phyloP scores from a whole-genome alignment of 2,888 invertebrate genomes.

The Rosalia funebris region DNA sequence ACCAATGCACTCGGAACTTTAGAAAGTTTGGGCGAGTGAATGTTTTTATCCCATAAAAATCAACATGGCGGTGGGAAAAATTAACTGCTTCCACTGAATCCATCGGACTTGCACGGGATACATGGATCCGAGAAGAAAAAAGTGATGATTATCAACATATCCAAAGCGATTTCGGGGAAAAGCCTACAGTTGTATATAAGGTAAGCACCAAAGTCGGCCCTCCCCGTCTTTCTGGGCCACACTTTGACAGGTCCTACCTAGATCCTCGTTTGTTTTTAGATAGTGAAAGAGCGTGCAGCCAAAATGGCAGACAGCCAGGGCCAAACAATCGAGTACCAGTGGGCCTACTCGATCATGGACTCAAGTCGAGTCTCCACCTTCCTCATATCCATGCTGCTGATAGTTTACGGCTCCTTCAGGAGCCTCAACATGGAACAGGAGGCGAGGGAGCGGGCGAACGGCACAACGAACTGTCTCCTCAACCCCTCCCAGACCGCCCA shows the following conservation, averaged over 20 bases:
- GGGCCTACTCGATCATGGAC: slow-evolving; percentile 97
- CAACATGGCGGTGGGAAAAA: slow-evolving; percentile 53
- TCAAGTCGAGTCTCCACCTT: slow-evolving; percentile 97
- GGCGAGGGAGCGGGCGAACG: slow-evolving; percentile 78
- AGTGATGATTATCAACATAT: slow-evolving; percentile 52
- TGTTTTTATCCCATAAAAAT: slow-evolving; percentile 34
- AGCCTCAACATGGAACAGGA: slow-evolving; percentile 97
- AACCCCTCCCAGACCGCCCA: slow-evolving; percentile 57
- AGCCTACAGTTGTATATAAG: slow-evolving; percentile 36
- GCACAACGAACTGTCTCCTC: slow-evolving; percentile 59
- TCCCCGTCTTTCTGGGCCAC: slow-evolving; percentile 23
- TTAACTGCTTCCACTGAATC: slow-evolving; percentile 40
- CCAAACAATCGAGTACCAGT: slow-evolving; percentile 71
- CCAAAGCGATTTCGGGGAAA: slow-evolving; percentile 35
- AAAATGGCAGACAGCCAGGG: slow-evolving; percentile 53
- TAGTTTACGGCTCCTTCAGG: slow-evolving; percentile 97
- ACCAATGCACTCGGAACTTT: slow-evolving; percentile 13
- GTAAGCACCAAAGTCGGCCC: slow-evolving; percentile 26
- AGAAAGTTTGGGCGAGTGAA: slow-evolving; percentile 31
- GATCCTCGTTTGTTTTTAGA: slow-evolving; percentile 11
- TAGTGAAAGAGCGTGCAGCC: slow-evolving; percentile 14
- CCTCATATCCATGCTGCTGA: slow-evolving; percentile 95
- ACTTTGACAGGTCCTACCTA: slow-evolving; percentile 16
- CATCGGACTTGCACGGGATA: slow-evolving; percentile 12
- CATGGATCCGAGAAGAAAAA: slow-evolving; percentile 44